Conservation (phyloP, 2,888 invertebrate species). For the Exocentrus adspersus region DNA sequence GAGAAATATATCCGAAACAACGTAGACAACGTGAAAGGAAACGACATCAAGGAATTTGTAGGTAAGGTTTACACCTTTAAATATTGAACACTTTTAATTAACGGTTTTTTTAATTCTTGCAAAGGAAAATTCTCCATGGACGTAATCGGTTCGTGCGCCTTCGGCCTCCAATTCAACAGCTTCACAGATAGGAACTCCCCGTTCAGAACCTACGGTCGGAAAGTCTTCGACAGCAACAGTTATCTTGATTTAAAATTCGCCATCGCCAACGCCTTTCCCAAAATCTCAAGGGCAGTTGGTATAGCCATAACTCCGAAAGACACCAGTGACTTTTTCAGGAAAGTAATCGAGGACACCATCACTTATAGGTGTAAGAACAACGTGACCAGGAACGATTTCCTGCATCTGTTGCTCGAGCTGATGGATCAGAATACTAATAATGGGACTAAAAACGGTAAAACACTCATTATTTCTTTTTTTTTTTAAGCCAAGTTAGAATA, state of each 20-base stretch:
- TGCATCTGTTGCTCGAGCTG: slow-evolving; percentile 63
- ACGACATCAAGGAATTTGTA: slow-evolving; percentile 62
- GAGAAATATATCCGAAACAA: slow-evolving; percentile 61
- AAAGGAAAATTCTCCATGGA: slow-evolving; percentile 67
- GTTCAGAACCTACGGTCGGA: slow-evolving; percentile 51
- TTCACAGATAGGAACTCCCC: slow-evolving; percentile 65
- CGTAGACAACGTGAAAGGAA: slow-evolving; percentile 34
- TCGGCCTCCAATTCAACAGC: slow-evolving; percentile 68
- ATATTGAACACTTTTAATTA: neutral
- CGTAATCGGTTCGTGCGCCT: slow-evolving; percentile 67
- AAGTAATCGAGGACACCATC: slow-evolving; percentile 61
- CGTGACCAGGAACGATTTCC: slow-evolving; percentile 64
- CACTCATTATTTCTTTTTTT: too few species aligned
- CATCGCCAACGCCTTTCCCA: neutral
- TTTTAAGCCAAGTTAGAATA: too few species aligned
- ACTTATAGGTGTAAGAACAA: slow-evolving; percentile 62
- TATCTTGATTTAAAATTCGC: neutral
- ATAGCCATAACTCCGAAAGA: slow-evolving; percentile 35
- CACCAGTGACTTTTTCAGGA: slow-evolving; percentile 61
- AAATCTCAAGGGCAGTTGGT: neutral
- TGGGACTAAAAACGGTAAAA: neutral
- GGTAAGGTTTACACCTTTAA: neutral
- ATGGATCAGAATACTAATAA: slow-evolving; percentile 18
- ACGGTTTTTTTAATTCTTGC: neutral
- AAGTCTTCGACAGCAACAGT: neutral